Base-by-base conservation (phyloP, 2,113 vertebrate genomes). In the Hippocampus mohnikei region DNA sequence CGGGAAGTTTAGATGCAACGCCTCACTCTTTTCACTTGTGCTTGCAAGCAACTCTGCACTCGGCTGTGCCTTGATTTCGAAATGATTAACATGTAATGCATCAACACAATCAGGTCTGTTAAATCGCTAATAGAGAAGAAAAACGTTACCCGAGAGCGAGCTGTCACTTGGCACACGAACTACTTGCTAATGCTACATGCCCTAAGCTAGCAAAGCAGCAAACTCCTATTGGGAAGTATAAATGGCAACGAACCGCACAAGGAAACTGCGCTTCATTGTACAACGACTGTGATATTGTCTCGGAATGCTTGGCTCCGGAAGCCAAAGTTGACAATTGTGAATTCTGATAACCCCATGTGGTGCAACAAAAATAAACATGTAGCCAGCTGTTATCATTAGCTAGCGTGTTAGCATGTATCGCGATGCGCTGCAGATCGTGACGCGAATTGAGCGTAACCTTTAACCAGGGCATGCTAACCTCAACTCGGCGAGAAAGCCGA, bases 331-430 rank as follows among this genome's bases (percentile, higher is more conserved):
- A 21, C 21, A 2, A 11, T 42, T 68, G 33, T 68, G 20, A 9
- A 68, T 56, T 37, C 8, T 8, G 70, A 64, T 59, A 82, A 67
- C 72, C 41, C 68, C 58, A 62, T 33, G 12, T 44, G 65, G 69
- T 44, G 72, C 65, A 78, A 83, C 77, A 84, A 80, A 82, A 87
- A 85, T 73, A 88, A 90, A 89, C 83, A 87, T 56, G 59, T 68
- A 66, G 72, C 73, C 85, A 89, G 87, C 85, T 89, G 88, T 86
- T 89, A 88, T 85, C 88, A 72, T 48, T 44, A 80, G 86, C 85
- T 85, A 84, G 72, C 72, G 21, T 33, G 73, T 87, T 91, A 90
- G 90, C 88, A 88, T 87, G 87, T 84, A 86, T 85, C 84, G 76
- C 81, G 78, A 78, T 69, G 79, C 69, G 71, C 83, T 81, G 81